phyloP scores from a whole-genome alignment of 2,797 vertebrate genomes.

The Pelodytes ibericus region DNA sequence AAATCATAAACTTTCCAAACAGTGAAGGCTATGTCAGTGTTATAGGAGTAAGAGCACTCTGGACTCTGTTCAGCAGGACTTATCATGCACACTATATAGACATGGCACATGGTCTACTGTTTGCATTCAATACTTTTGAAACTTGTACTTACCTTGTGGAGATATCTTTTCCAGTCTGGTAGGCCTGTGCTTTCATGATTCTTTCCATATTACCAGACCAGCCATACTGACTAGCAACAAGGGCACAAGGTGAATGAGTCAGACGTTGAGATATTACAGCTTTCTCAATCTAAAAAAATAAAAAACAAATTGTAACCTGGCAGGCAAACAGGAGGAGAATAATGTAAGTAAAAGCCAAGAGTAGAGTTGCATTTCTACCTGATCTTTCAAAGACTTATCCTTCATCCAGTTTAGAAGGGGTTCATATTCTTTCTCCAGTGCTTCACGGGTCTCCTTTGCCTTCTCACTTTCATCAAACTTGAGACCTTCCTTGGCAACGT shows the following conservation, averaged over 20 bases:
- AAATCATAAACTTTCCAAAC: too few relatives aligned
- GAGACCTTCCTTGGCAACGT: constrained; percentile 95
- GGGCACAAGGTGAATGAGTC: constrained; percentile 90
- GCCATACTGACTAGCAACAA: constrained; percentile 97
- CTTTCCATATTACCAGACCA: constrained; percentile 99
- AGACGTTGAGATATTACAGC: constrained; percentile 92
- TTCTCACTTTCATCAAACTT: constrained; percentile 96
- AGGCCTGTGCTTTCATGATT: constrained; percentile 99
- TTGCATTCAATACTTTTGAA: too few relatives aligned
- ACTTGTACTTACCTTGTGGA: constrained; percentile 95
- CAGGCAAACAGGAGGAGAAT: background rate
- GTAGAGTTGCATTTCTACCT: constrained; percentile 77
- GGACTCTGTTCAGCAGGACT: too few relatives aligned
- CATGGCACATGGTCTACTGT: too few relatives aligned
- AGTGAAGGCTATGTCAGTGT: too few relatives aligned
- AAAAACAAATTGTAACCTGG: background rate
- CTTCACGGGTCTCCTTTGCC: constrained; percentile 89
- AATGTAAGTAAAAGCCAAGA: background rate
- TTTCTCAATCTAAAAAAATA: constrained; percentile 86
- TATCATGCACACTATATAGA: too few relatives aligned
- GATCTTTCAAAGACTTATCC: constrained; percentile 92
- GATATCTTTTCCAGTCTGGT: constrained; percentile 98
- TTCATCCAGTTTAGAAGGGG: constrained; percentile 97
- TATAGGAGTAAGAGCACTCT: too few relatives aligned
- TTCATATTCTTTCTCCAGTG: constrained; percentile 92